phyloP scores from a whole-genome alignment of 2,888 invertebrate genomes.

The Phyllotreta striolata region DNA sequence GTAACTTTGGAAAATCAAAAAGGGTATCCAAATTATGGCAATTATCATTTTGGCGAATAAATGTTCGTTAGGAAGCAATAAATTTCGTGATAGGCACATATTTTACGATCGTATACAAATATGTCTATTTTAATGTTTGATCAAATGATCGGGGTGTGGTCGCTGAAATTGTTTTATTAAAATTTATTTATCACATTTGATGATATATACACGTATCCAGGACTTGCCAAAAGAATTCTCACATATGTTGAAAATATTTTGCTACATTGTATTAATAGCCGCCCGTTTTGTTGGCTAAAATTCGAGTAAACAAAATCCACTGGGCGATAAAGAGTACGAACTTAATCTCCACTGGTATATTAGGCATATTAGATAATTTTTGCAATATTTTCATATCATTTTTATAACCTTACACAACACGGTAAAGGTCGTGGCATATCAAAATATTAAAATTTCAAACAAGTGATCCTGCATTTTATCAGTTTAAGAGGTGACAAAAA shows the following conservation, averaged over 20 bases:
- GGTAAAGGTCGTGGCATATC: slow-evolving; percentile 34
- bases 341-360: slow-evolving; percentile 20
- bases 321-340: slow-evolving; percentile 29
- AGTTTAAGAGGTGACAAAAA: too few relatives aligned
- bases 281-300: slow-evolving; percentile 27
- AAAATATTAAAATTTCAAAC: slow-evolving; percentile 27
- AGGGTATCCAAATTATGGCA: too few relatives aligned
- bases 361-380: slow-evolving; percentile 31
- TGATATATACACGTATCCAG: slow-evolving; percentile 16
- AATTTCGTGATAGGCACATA: too few relatives aligned
- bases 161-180: slow-evolving; percentile 5
- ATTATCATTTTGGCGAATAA: too few relatives aligned
- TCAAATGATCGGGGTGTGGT: slow-evolving; percentile 14
- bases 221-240: slow-evolving; percentile 31
- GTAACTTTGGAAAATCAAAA: too few relatives aligned
- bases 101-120: not conserved
- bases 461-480: slow-evolving; percentile 19
- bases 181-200: slow-evolving; percentile 14
- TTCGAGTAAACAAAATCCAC: slow-evolving; percentile 30
- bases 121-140: not conserved
- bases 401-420: slow-evolving; percentile 40
- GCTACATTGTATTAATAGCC: slow-evolving; percentile 40
- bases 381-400: slow-evolving; percentile 32
- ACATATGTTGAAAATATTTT: slow-evolving; percentile 37
- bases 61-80: too few relatives aligned